Evolutionary conservation across 2,888 invertebrate genomes (phyloP), one percentile per base, ranked within the genome.

Genomic region (Apeira syringaria): DNA sequence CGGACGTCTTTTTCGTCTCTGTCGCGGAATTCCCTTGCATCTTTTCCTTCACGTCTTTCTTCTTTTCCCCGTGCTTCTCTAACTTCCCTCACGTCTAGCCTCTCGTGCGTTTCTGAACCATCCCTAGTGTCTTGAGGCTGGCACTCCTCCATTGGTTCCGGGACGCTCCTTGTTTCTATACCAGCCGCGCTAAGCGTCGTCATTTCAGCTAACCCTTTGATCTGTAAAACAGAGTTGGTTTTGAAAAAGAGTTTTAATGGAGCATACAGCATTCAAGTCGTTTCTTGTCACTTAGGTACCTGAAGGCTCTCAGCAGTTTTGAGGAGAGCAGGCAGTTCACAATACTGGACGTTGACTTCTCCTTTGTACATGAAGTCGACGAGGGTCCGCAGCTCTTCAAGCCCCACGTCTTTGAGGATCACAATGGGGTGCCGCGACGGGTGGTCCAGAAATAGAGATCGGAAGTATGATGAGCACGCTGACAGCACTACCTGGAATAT

Each of bases 301-400:
- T 97, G 96, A 59, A 97, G 94, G 85, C 96, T 97, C 91, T 97
- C 97, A 72, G 97, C 97, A 75, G 97, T 97, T 91, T 96, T 96
- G 67, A 97, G 93, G 73, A 97, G 93, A 68, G 96, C 95, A 80
- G 96, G 96, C 80, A 97, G 92, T 91, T 96, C 96, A 91, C 96
- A 96, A 89, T 96, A 96, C 91, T 97, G 96, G 77, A 97, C 96
- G 94, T 97, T 97, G 71, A 97, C 97, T 91, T 97, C 97, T 76
- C 97, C 97, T 90, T 96, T 96, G 93, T 97, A 97, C 97, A 97
- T 97, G 94, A 97, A 97, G 93, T 97, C 97, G 82, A 97, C 95
- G 79, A 97, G 94, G 64, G 97, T 97, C 83, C 96, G 93, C 76
- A 97, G 92, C 91, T 97, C 97, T 79, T 95, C 92, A 86, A 96